Conservation (phyloP, 1,140 invertebrate species). For the Tyrophagus putrescentiae region DNA sequence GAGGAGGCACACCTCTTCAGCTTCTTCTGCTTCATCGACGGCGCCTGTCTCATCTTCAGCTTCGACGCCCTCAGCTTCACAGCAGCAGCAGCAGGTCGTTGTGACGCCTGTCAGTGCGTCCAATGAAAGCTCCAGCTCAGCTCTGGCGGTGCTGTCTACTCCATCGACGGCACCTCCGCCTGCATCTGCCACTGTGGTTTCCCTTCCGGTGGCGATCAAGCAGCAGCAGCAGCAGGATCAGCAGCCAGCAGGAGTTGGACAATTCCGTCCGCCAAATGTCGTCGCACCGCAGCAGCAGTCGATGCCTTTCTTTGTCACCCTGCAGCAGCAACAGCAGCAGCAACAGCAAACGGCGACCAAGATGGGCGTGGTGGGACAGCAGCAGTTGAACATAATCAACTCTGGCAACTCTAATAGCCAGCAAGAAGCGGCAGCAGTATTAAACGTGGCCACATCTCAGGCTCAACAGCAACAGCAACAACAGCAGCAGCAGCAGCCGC, state of each 20-base stretch:
- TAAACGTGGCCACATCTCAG: not conserved
- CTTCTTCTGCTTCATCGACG: constrained; percentile 31
- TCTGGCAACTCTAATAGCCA: not conserved
- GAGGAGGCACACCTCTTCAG: constrained; percentile 20
- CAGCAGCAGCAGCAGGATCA: too few relatives aligned
- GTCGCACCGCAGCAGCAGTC: not conserved
- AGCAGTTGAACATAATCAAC: not conserved
- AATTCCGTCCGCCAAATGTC: constrained; percentile 7
- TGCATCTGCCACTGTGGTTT: too few relatives aligned
- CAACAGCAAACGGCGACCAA: not conserved
- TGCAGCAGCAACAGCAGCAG: not conserved
- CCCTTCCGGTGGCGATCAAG: too few relatives aligned
- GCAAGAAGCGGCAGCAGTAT: not conserved
- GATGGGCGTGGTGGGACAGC: not conserved
- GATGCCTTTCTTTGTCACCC: not conserved
- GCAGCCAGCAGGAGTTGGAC: not conserved
- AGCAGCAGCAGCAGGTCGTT: too few relatives aligned
- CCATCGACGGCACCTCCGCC: too few relatives aligned
- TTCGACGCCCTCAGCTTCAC: not conserved
- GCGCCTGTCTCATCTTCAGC: constrained; percentile 23
- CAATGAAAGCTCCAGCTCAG: too few relatives aligned
- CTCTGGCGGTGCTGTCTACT: too few relatives aligned
- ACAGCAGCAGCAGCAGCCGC: not conserved
- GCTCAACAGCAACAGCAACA: not conserved
- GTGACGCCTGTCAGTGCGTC: too few relatives aligned